Base-by-base conservation (phyloP, 2,888 invertebrate species). In the Caenorhabditis panamensis region DNA sequence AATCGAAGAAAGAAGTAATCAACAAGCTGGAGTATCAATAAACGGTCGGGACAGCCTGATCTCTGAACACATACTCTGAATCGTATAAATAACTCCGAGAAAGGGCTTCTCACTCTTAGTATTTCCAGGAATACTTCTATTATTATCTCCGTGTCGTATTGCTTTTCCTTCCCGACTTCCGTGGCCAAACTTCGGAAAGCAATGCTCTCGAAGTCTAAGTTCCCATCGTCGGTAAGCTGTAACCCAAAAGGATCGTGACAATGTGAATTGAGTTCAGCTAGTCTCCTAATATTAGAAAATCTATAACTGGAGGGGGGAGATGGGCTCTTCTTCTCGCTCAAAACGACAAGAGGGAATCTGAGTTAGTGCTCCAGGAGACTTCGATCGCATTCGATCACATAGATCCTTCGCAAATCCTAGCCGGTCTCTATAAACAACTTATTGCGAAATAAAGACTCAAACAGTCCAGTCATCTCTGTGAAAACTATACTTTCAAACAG, bases 1-100 rank as follows among this genome's bases (percentile, higher is more conserved):
- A 84, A 85, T 22, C 84, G 61, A 22, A 82, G 77, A 66, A 89
- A 89, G 75, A 89, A 89, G 54, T 84, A 82, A 49, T 89, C 86
- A 16, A 83, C 56, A 13, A 89, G 31, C 8, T 84, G 72, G 0
- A 89, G 63, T n/a, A 82, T 69, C 18, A 82, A 61, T 13, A 82
- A 49, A n/a, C 89, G 79, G 22, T 82, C 82, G 3, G 37, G 20
- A n/a, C 77, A 73, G 11, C 54, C 63, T 37, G 76, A 79, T 66
- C 63, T 61, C 85, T 85, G 37, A 51, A 77, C 41, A 41, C 41
- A 3, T 36, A 36, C 11, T 36, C 11, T 36, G 6, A 5, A 13
- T 13, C 41, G 5, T 41, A 13, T 41, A 41, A 13, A 41, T 41
- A 41, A 41, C 9, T 9, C 9, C 3, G 9, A 41, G n/a, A 16